Conservation (phyloP, 2,797 vertebrate species). For the Psittacula derbiana region DNA sequence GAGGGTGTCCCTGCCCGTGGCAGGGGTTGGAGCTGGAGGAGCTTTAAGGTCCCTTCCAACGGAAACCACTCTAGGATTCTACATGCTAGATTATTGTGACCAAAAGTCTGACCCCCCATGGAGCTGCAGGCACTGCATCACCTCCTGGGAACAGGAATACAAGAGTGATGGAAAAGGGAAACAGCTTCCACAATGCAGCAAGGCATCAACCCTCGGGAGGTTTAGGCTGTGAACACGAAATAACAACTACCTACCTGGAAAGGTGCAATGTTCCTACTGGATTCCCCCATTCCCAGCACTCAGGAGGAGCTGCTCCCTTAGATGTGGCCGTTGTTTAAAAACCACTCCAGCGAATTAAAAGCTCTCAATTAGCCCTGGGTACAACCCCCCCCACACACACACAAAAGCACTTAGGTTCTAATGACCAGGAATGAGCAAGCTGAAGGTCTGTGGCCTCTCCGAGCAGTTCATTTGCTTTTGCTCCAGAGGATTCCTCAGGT, state of each 20-base stretch:
- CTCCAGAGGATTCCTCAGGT: neutral
- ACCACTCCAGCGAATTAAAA: neutral
- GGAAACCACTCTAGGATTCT: neutral
- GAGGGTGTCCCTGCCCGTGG: neutral
- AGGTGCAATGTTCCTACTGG: fast-evolving
- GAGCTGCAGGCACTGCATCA: fast-evolving
- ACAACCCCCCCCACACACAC: neutral
- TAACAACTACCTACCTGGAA: neutral
- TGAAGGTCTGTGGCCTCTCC: neutral
- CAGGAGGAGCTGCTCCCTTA: neutral
- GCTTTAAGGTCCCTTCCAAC: neutral
- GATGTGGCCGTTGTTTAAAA: neutral
- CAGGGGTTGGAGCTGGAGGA: neutral
- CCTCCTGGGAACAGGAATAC: fast-evolving
- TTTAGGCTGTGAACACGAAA: neutral
- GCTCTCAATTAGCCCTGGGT: neutral
- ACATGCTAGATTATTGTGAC: fast-evolving
- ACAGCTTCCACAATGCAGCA: neutral
- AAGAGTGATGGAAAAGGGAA: neutral
- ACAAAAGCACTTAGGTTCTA: fast-evolving
- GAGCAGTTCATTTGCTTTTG: neutral
- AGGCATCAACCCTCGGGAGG: neutral
- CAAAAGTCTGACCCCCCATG: fast-evolving
- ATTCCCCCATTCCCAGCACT: neutral
- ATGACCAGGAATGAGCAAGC: neutral